Evolutionary conservation across 2,797 vertebrate species (phyloP).

Genomic region (Hyperoplus lanceolatus): DNA sequence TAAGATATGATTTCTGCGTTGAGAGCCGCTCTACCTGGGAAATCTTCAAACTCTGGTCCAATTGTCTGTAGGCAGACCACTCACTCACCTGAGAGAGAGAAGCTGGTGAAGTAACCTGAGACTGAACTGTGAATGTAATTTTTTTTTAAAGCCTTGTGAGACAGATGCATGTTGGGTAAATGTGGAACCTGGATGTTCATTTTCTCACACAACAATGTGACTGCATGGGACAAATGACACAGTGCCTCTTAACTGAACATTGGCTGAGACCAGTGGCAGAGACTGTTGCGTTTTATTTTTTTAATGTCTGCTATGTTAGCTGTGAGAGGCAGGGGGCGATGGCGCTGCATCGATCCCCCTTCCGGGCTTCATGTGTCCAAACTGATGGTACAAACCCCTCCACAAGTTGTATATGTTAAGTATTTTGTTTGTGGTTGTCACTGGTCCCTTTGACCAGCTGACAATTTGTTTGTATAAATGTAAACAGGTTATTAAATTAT

Average conservation of each 20-base stretch:
- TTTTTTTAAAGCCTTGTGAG: conserved; percentile 12
- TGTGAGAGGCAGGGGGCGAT: conserved; percentile 76
- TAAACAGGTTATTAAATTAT: conserved; percentile 84
- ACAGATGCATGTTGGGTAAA: conserved; percentile 10
- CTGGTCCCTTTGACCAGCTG: conserved; percentile 48
- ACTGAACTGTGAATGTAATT: conserved; percentile 70
- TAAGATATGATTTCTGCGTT: neutral
- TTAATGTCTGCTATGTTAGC: conserved; percentile 39
- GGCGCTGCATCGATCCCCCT: conserved; percentile 42
- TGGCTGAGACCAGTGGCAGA: conserved; percentile 15
- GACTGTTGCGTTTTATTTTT: neutral
- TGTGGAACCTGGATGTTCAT: conserved; percentile 15
- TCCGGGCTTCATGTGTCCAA: conserved; percentile 32
- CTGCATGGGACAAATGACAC: conserved; percentile 15
- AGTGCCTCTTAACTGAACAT: conserved; percentile 55
- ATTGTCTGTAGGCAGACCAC: neutral
- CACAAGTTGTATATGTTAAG: conserved; percentile 37
- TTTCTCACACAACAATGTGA: conserved; percentile 7
- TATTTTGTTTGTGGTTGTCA: conserved; percentile 33
- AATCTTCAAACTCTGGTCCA: neutral
- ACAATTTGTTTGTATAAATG: conserved; percentile 76
- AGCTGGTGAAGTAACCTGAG: conserved; percentile 5
- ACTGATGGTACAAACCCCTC: conserved; percentile 79
- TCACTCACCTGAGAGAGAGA: neutral
- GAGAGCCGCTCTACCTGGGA: conserved; percentile 13